phyloP scores from a whole-genome alignment of 1,140 invertebrate genomes.

The Rhyzopertha dominica region DNA sequence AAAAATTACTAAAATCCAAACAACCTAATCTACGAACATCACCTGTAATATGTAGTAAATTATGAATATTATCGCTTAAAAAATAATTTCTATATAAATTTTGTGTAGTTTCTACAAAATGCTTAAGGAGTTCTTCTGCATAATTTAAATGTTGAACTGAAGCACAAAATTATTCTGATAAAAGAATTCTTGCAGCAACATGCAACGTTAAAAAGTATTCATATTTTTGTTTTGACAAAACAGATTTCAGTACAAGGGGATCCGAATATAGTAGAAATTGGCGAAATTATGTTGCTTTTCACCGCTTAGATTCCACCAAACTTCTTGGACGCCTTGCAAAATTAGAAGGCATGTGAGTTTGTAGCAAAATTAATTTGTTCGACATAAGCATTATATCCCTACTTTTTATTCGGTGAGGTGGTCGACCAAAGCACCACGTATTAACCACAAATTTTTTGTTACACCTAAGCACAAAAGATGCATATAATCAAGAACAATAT shows the following conservation, averaged over 20 bases:
- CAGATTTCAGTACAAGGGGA: conserved; percentile 17
- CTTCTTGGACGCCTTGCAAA: conserved; percentile 19
- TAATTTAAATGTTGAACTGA: conserved; percentile 4
- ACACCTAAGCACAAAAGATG: conserved; percentile 25
- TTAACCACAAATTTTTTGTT: conserved; percentile 18
- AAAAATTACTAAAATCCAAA: conserved; percentile 13
- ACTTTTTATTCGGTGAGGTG: conserved; percentile 14
- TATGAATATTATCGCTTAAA: conserved; percentile 15
- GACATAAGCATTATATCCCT: conserved; percentile 10
- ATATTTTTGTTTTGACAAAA: conserved; percentile 16
- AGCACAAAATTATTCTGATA: conserved; percentile 10
- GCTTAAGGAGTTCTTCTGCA: conserved; percentile 6
- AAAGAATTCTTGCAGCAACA: conserved; percentile 16
- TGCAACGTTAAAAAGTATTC: conserved; percentile 21
- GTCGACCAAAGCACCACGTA: conserved; percentile 16
- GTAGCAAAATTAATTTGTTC: conserved; percentile 8
- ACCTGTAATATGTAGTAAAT: conserved; percentile 11
- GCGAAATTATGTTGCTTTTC: conserved; percentile 26
- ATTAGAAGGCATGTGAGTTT: conserved; percentile 15
- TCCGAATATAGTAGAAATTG: conserved; percentile 25
- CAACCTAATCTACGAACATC: conserved; percentile 6
- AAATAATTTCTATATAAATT: conserved; percentile 9
- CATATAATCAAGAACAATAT: conserved; percentile 24
- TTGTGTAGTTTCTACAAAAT: conserved; percentile 14
- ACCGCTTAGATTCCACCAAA: conserved; percentile 17